These are phyloP conservation scores for Cheilosia impressa DNA, from an alignment of 2,888 invertebrate species.

Conservation along the genomic window DNA sequence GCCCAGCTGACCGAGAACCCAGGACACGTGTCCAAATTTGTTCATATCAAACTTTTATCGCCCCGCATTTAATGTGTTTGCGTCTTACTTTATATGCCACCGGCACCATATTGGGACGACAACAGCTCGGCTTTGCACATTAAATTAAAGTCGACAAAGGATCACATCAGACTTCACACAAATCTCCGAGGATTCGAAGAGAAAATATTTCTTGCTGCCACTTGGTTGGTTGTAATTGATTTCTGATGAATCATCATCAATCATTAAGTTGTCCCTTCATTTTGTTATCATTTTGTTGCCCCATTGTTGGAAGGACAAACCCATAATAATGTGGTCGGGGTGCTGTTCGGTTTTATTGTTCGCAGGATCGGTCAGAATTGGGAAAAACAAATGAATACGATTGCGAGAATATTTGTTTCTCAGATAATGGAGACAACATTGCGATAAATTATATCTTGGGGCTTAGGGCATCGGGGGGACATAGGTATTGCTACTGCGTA, in stretches of 20 bases:
- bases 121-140: not conserved
- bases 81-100: not conserved
- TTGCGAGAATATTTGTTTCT: constrained; percentile 9
- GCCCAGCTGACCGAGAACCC: not conserved
- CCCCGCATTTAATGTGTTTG: not conserved
- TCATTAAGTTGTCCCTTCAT: constrained; percentile 55
- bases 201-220: constrained; percentile 36
- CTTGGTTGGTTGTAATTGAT: constrained; percentile 55
- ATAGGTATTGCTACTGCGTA: not conserved
- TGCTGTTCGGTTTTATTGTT: constrained; percentile 11
- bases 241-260: constrained; percentile 72
- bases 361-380: not conserved
- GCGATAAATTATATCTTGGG: constrained; percentile 1
- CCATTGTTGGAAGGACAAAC: not conserved
- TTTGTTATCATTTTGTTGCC: constrained; percentile 46
- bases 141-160: not conserved
- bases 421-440: constrained; percentile 1
- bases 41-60: constrained; percentile 50
- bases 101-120: constrained; percentile 19
- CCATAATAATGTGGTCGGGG: not conserved
- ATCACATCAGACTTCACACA: not conserved
- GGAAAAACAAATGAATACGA: constrained; percentile 31
- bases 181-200: not conserved
- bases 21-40: constrained; percentile 38
- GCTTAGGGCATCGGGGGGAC: not conserved